A percentile compares a stretch with the other conserved stretches of the same genome.
These are phyloP conservation scores for Nannospalax galili DNA, from an alignment of 2,113 vertebrate species.

Conservation along the genomic window DNA sequence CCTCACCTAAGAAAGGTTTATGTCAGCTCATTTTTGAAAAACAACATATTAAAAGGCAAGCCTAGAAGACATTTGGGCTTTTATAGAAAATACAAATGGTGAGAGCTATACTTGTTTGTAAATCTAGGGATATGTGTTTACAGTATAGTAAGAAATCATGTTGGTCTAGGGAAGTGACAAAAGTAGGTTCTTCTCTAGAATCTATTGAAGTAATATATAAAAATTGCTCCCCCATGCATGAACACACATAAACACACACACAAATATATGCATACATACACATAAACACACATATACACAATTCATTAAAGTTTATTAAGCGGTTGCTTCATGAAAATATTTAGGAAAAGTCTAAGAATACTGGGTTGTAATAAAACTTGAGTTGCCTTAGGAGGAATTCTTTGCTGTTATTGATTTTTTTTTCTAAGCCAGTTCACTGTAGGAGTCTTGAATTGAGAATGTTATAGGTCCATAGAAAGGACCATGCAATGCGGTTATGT, in stretches of 20 bases:
- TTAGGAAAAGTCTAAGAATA: neutral
- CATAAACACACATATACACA: neutral
- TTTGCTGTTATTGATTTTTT: neutral
- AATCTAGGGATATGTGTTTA: too few relatives aligned
- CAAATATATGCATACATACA: neutral
- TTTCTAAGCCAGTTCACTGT: neutral
- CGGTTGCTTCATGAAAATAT: neutral
- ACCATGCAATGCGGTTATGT: neutral
- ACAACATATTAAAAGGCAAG: constrained; percentile 11
- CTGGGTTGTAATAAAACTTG: neutral
- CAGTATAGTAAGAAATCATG: too few relatives aligned
- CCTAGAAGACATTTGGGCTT: neutral
- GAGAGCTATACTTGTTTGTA: too few relatives aligned
- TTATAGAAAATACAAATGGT: neutral
- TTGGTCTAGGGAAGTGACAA: too few relatives aligned
- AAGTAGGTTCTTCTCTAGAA: too few relatives aligned
- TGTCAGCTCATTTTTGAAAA: neutral
- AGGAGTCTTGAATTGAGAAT: neutral
- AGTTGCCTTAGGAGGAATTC: neutral
- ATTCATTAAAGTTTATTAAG: neutral
- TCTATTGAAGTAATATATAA: too few relatives aligned
- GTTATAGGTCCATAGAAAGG: neutral
- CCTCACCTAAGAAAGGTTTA: neutral
- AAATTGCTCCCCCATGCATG: too few relatives aligned
- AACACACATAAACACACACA: neutral